Evolutionary conservation across 1,140 invertebrate genomes (phyloP).

Genomic region (Goniozus legneri): DNA sequence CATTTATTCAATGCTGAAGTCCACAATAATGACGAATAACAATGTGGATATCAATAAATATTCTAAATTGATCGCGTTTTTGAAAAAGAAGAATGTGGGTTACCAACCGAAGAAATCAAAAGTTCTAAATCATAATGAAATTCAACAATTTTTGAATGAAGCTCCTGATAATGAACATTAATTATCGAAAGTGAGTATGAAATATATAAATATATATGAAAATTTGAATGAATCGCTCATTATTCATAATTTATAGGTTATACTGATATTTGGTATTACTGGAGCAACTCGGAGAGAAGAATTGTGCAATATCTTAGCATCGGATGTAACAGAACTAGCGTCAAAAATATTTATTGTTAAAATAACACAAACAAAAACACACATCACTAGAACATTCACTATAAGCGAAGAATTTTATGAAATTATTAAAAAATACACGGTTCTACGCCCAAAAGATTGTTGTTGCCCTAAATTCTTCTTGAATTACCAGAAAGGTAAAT

Average conservation of each 20-base stretch:
- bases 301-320: not conserved
- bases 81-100: not conserved
- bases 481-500: not conserved
- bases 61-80: not conserved
- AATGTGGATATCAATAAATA: not conserved
- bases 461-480: not conserved
- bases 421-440: not conserved
- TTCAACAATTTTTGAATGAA: not conserved
- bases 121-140: not conserved
- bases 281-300: not conserved
- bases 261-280: not conserved
- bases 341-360: not conserved
- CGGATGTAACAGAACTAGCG: not conserved
- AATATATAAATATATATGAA: not conserved
- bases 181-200: not conserved
- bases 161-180: not conserved
- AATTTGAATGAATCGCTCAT: too few relatives aligned
- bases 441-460: not conserved
- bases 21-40: not conserved
- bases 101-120: not conserved
- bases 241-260: not conserved
- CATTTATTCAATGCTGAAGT: constrained; percentile 1
- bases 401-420: not conserved
- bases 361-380: not conserved
- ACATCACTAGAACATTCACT: not conserved